Evolutionary conservation across 2,888 invertebrate genomes (phyloP).

Genomic region (Pristionchus japonicus): DNA sequence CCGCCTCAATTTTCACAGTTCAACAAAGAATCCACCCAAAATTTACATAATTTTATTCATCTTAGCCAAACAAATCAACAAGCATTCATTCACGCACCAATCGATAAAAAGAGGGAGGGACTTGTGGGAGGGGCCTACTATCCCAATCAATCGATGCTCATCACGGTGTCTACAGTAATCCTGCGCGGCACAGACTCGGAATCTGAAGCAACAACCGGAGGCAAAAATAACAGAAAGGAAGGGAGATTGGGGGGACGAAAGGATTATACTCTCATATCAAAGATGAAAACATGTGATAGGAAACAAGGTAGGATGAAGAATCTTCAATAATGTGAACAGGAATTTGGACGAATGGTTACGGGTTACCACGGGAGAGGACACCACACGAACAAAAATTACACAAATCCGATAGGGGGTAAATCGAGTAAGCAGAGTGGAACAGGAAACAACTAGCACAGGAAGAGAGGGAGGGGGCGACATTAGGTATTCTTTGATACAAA

Average conservation of each 20-base stretch:
- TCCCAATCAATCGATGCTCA: constrained; percentile 1
- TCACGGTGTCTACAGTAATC: constrained; percentile 10
- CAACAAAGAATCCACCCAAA: no score
- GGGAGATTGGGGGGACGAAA: not conserved
- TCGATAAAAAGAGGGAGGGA: not conserved
- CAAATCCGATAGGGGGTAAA: not conserved
- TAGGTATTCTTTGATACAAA: constrained; percentile 41
- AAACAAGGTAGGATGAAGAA: not conserved
- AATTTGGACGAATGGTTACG: not conserved
- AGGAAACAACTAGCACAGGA: constrained; percentile 23
- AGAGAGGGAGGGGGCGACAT: not conserved
- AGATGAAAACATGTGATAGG: not conserved
- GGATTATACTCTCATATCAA: constrained; percentile 22
- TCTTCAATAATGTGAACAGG: no score
- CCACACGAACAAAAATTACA: constrained; percentile 18
- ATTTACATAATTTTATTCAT: not conserved
- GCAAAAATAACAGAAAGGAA: not conserved
- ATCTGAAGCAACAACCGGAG: constrained; percentile 8
- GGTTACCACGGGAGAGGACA: not conserved
- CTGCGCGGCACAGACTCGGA: not conserved
- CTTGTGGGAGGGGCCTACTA: not conserved
- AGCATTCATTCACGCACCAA: not conserved
- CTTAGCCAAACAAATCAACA: constrained; percentile 24
- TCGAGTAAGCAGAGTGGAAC: not conserved
- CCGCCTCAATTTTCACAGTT: no score